Percentiles rank a stretch among this genome's conserved stretches.
Evolutionary conservation across 1,140 invertebrate genomes (phyloP).

Genomic region (Ostrea edulis): DNA sequence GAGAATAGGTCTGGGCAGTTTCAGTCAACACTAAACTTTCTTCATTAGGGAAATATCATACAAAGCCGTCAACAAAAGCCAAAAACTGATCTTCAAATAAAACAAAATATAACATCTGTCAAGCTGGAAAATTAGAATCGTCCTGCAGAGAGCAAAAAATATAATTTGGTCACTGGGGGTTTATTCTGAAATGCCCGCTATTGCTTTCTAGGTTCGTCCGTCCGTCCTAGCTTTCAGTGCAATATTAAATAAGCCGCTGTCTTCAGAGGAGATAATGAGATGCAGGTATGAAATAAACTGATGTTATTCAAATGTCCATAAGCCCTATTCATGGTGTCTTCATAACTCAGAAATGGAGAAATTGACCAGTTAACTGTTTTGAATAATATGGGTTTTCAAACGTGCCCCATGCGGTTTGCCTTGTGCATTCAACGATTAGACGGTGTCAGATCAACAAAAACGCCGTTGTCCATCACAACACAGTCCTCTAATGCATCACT

Average conservation of each 20-base stretch:
- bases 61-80: not conserved
- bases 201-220: not conserved
- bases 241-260: slow-evolving; percentile 12
- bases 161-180: slow-evolving; percentile 34
- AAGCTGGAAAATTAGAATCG: slow-evolving; percentile 10
- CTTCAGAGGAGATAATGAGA: not conserved
- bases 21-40: not conserved
- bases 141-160: slow-evolving; percentile 29
- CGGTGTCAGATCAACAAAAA: slow-evolving; percentile 19
- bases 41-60: not conserved
- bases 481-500: slow-evolving; percentile 18
- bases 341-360: slow-evolving; percentile 35
- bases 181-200: slow-evolving; percentile 20
- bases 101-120: slow-evolving; percentile 37
- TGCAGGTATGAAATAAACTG: slow-evolving; percentile 37
- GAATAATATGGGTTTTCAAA: slow-evolving; percentile 36
- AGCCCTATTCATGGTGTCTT: slow-evolving; percentile 35
- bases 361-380: slow-evolving; percentile 39
- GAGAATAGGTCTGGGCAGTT: not conserved
- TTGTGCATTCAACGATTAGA: slow-evolving; percentile 22
- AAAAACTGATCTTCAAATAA: slow-evolving; percentile 27
- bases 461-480: slow-evolving; percentile 30
- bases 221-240: not conserved
- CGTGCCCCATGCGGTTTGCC: slow-evolving; percentile 22
- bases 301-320: slow-evolving; percentile 39